phyloP scores from a whole-genome alignment of 2,888 invertebrate species.

The Ornithoptera alexandrae region DNA sequence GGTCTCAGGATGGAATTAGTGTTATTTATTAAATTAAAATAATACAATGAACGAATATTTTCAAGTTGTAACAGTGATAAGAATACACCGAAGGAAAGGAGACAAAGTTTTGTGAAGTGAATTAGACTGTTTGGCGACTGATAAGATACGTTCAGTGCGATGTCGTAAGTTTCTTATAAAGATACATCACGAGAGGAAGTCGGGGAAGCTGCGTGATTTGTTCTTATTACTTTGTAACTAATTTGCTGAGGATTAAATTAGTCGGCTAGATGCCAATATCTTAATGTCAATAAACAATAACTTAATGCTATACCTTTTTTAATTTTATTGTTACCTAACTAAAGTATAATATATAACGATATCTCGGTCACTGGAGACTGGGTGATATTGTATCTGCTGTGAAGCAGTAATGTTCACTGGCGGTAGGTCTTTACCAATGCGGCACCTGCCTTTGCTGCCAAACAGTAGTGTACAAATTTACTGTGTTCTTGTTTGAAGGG shows the following conservation, averaged over 20 bases:
- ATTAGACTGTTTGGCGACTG: neutral
- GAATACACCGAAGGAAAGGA: neutral
- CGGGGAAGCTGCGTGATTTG: neutral
- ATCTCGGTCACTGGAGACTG: too few species aligned
- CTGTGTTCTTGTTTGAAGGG: too few species aligned
- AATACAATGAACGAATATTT: neutral
- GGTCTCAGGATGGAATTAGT: too few species aligned
- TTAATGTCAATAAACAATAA: too few species aligned
- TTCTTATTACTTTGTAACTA: neutral
- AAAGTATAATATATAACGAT: too few species aligned
- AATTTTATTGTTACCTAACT: too few species aligned
- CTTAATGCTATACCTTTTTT: too few species aligned
- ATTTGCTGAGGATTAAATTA: neutral
- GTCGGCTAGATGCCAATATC: neutral
- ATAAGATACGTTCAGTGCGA: neutral
- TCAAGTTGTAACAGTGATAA: neutral
- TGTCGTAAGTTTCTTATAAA: neutral
- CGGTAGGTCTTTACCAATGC: too few species aligned
- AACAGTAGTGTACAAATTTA: too few species aligned
- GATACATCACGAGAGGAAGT: neutral
- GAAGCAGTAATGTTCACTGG: too few species aligned
- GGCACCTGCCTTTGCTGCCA: too few species aligned
- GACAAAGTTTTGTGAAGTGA: neutral
- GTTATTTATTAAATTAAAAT: neutral
- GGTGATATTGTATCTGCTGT: too few species aligned